phyloP scores from a whole-genome alignment of 2,797 vertebrate species.

The Bryconaethiops microstoma region DNA sequence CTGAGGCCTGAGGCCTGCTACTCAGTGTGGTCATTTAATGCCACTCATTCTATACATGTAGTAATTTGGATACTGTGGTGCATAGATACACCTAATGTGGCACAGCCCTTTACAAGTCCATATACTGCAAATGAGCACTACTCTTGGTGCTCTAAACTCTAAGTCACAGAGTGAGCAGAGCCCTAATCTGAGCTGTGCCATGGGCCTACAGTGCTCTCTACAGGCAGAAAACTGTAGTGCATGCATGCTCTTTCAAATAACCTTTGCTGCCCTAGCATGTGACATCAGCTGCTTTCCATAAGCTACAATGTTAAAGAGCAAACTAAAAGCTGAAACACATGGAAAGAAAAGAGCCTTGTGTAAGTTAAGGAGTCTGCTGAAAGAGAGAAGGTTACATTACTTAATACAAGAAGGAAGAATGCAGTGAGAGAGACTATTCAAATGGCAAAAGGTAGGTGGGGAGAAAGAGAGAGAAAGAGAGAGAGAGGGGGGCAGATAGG shows the following conservation, averaged over 20 bases:
- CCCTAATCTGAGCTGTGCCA: slow-evolving; percentile 60
- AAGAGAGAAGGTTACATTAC: not conserved
- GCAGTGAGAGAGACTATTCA: not conserved
- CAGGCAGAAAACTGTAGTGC: slow-evolving; percentile 66
- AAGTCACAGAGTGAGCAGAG: slow-evolving; percentile 1
- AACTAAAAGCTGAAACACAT: not conserved
- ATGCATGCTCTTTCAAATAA: slow-evolving; percentile 19
- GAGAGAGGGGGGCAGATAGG: not conserved
- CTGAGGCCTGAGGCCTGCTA: not conserved
- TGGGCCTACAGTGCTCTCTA: slow-evolving; percentile 85
- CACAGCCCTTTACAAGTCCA: not conserved
- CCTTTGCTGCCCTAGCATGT: slow-evolving; percentile 23
- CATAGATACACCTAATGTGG: not conserved
- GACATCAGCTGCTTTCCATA: slow-evolving; percentile 1
- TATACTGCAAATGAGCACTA: slow-evolving; percentile 18
- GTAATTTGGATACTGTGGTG: not conserved
- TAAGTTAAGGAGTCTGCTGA: not conserved
- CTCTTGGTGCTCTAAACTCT: slow-evolving; percentile 41
- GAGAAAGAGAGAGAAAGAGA: not conserved
- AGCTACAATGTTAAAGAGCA: not conserved
- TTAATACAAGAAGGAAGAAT: not conserved
- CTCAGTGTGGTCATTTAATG: not conserved
- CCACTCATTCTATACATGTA: not conserved
- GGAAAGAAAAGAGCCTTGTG: not conserved
- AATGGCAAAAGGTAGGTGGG: not conserved